A percentile compares a stretch with the other conserved stretches of the same genome.
Evolutionary conservation across 2,113 vertebrate genomes (phyloP).

Genomic region (Tychaedon coryphoeus): DNA sequence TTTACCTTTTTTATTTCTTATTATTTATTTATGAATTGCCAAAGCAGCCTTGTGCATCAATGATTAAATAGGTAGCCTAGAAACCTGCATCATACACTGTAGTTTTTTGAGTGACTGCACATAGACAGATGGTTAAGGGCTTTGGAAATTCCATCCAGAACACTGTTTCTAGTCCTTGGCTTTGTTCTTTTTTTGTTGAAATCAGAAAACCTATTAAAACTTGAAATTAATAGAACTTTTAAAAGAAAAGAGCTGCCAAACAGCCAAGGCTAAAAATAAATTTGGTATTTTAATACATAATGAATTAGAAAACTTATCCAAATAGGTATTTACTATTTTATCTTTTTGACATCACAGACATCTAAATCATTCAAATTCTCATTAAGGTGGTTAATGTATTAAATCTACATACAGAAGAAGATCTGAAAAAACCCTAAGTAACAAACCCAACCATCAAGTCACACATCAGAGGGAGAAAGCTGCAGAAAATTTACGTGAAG

Average conservation of each 20-base stretch:
- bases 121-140: not conserved
- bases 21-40: not conserved
- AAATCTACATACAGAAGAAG: not conserved
- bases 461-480: not conserved
- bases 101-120: not conserved
- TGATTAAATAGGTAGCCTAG: not conserved
- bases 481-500: not conserved
- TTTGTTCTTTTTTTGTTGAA: not conserved
- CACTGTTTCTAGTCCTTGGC: not conserved
- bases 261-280: not conserved
- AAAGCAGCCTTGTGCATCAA: not conserved
- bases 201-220: not conserved
- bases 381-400: not conserved
- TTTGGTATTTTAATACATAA: not conserved
- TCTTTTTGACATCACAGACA: not conserved
- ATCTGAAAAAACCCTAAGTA: not conserved
- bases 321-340: not conserved
- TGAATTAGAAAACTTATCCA: not conserved
- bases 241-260: not conserved
- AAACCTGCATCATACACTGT: not conserved
- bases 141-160: not conserved
- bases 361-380: not conserved
- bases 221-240: not conserved
- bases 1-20: not conserved
- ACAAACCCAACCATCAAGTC: not conserved